phyloP scores from a whole-genome alignment of 2,888 invertebrate genomes.

The Eilema depressum region DNA sequence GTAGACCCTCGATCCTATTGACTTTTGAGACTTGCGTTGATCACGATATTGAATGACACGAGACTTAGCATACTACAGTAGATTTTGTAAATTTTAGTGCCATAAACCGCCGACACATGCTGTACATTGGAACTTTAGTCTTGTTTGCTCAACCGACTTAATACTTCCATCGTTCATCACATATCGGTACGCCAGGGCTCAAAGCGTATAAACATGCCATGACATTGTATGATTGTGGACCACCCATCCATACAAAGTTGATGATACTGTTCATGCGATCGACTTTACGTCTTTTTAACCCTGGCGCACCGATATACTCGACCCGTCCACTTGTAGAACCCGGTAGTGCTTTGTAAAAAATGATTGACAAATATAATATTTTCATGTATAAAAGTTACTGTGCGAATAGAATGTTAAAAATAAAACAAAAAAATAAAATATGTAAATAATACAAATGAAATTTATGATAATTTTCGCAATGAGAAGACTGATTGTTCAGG shows the following conservation, averaged over 20 bases:
- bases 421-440: conserved; percentile 73
- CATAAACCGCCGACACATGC: conserved; percentile 66
- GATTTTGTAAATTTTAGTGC: conserved; percentile 70
- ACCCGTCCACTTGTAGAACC: conserved; percentile 76
- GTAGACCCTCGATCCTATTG: conserved; percentile 30
- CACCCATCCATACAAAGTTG: not conserved
- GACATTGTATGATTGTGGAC: not conserved
- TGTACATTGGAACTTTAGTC: conserved; percentile 57
- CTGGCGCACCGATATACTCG: conserved; percentile 47
- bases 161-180: conserved; percentile 46
- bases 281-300: not conserved
- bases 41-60: conserved; percentile 36
- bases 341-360: conserved; percentile 60
- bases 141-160: conserved; percentile 69
- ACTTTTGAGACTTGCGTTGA: conserved; percentile 38
- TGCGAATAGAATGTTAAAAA: conserved; percentile 61
- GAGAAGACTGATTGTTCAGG: conserved; percentile 86
- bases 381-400: conserved; percentile 61
- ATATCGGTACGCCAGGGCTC: conserved; percentile 18
- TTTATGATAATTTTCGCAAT: conserved; percentile 84
- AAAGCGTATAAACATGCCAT: not conserved
- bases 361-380: conserved; percentile 51
- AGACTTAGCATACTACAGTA: conserved; percentile 50
- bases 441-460: conserved; percentile 53
- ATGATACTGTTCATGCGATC: not conserved